Base-by-base conservation (phyloP, 2,888 invertebrate genomes). In the Hemithea aestivaria region DNA sequence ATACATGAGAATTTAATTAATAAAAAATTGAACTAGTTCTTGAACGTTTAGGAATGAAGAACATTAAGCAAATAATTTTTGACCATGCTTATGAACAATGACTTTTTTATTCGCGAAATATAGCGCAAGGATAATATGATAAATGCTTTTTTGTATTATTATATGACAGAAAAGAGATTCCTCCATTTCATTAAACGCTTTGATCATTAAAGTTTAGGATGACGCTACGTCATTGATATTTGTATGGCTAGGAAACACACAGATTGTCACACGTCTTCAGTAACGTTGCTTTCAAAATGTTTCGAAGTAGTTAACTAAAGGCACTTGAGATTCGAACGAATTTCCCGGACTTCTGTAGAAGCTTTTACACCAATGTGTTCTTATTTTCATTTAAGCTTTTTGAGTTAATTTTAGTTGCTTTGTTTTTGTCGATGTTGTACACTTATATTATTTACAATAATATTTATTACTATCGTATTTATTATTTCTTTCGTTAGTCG, bases 171-270 rank as follows among this genome's bases (percentile, higher is more conserved):
- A n/a, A n/a, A n/a, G n/a, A n/a, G n/a, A n/a, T n/a, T n/a, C n/a
- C n/a, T n/a, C n/a, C n/a, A n/a, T n/a, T n/a, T n/a, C n/a, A n/a
- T n/a, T n/a, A n/a, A n/a, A n/a, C n/a, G n/a, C n/a, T n/a, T n/a
- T n/a, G n/a, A n/a, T n/a, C 20, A 11, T 5, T 21, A 23, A 25
- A 51, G 66, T 78, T 78, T 74, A 74, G 70, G 81, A 66, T 83
- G 79, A 80, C 80, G 83, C 83, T 78, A 49, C 61, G 60, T 59
- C 58, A 56, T 53, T 34, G 27, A 36, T 24, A 2, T 40, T 21
- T 47, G 37, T 46, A 53, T 62, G 58, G 72, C 69, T 69, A 70
- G 53, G 51, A 46, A 45, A 52, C 50, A 39, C 55, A 51, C 60
- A 54, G 48, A 59, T 48, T 66, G 62, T 71, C 62, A 60, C 64